These are phyloP conservation scores for Amphimallon solstitiale DNA, from an alignment of 2,888 invertebrate genomes.

Conservation along the genomic window DNA sequence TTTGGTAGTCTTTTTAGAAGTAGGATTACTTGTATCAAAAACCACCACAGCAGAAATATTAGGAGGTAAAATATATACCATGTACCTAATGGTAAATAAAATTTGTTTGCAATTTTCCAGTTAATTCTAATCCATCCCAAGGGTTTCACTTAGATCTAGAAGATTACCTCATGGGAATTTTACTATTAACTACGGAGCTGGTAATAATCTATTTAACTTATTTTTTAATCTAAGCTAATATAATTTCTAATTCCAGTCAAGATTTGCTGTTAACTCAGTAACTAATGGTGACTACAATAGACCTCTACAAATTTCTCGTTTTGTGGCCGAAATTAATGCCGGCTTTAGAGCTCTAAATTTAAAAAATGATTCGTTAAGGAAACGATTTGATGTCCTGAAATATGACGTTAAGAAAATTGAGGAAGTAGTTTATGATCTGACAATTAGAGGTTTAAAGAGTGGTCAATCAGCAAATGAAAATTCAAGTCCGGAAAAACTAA, in stretches of 20 bases:
- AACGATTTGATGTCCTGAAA: slow-evolving; percentile 86
- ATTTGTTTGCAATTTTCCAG: slow-evolving; percentile 64
- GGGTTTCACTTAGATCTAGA: slow-evolving; percentile 92
- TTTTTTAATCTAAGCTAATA: slow-evolving; percentile 27
- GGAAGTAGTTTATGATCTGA: slow-evolving; percentile 89
- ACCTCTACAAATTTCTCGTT: slow-evolving; percentile 84
- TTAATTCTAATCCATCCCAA: slow-evolving; percentile 73
- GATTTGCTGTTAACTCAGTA: slow-evolving; percentile 86
- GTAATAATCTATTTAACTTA: slow-evolving; percentile 61
- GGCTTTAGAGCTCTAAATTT: slow-evolving; percentile 90
- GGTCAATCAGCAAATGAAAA: slow-evolving; percentile 3
- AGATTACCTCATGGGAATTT: slow-evolving; percentile 86
- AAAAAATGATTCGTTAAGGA: slow-evolving; percentile 89
- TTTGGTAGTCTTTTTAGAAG: slow-evolving; percentile 82
- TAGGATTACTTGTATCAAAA: slow-evolving; percentile 77
- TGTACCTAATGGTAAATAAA: no score
- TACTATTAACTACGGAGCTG: slow-evolving; percentile 86
- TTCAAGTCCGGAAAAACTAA: slow-evolving; percentile 3
- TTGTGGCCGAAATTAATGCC: slow-evolving; percentile 87
- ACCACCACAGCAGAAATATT: slow-evolving; percentile 81
- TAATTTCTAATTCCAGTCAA: slow-evolving; percentile 65
- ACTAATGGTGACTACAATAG: slow-evolving; percentile 84
- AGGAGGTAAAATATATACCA: slow-evolving; percentile 82
- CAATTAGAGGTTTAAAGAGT: slow-evolving; percentile 76
- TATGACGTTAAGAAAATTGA: slow-evolving; percentile 96